Base-by-base conservation (phyloP, 2,797 vertebrate species). In the Amblyopsis hoosieri region DNA sequence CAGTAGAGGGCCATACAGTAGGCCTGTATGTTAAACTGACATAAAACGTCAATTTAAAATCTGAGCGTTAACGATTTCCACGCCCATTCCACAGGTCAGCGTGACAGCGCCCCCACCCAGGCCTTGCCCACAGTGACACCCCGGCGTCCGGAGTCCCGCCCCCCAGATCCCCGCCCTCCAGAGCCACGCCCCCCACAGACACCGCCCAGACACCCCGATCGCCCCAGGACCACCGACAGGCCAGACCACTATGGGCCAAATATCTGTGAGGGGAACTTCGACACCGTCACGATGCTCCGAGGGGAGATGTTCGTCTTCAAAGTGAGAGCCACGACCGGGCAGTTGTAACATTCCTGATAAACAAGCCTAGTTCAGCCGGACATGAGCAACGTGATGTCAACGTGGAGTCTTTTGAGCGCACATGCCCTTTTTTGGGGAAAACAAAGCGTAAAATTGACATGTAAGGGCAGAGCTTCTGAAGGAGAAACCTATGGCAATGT, bases 231-330 rank as follows among this genome's bases (percentile, higher is more conserved):
- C 76, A 95, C 95, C 0, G 94, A 95, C 33, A 90, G 88, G 42
- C 96, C 97, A 0, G 95, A 97, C 74, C 95, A 96, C 64, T 95
- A 95, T 0, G 95, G 96, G 29, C 97, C 97, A 2, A 91, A 98
- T 79, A 98, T 99, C 89, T 99, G 97, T 0, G 95, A 99, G 0
- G 97, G 97, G 17, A 93, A 98, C 91, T 99, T 99, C 0, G 97
- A 99, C 89, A 93, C 95, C 0, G 95, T 99, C 64, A 94, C 95
- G 0, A 89, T 98, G 90, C 94, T 99, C 59, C 92, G 97, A 1
- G 97, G 97, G 76, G 97, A 99, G 82, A 99, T 98, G 97, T 99
- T 99, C 69, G 96, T 99, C 37, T 99, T 99, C 77, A 99, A 99
- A 95, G 97, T 98, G 81, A 85, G 70, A 12, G 14, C 1, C 14